Percentiles rank a stretch among this genome's conserved stretches.
phyloP scores from a whole-genome alignment of 2,797 vertebrate species.

The Smutsia gigantea region DNA sequence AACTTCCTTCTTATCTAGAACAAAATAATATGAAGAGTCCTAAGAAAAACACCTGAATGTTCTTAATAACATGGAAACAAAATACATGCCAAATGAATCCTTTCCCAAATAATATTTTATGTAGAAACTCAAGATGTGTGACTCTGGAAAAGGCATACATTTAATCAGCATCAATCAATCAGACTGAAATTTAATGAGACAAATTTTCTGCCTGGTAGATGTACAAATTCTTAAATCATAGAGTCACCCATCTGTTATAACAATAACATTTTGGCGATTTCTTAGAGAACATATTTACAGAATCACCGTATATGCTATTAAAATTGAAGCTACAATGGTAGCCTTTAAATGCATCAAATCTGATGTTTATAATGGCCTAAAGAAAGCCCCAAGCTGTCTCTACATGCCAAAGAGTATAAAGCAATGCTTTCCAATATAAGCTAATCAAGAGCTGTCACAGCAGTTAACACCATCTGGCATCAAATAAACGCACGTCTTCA shows the following conservation, averaged over 20 bases:
- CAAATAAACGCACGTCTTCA: background rate
- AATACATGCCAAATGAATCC: background rate
- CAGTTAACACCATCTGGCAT: background rate
- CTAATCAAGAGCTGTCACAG: constrained; percentile 36
- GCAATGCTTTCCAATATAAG: constrained; percentile 7
- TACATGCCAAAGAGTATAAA: background rate
- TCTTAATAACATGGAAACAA: constrained; percentile 31
- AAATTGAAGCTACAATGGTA: constrained; percentile 21
- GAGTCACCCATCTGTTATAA: constrained; percentile 59
- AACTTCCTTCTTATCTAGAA: background rate
- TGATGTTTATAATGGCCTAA: constrained; percentile 52
- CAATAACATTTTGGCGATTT: constrained; percentile 56
- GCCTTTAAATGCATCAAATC: constrained; percentile 45
- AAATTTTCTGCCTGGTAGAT: constrained; percentile 18
- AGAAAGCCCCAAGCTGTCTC: constrained; percentile 46
- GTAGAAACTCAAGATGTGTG: background rate
- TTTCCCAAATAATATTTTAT: constrained; percentile 11
- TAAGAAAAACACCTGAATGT: background rate
- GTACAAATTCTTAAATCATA: constrained; percentile 34
- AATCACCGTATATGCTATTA: constrained; percentile 12
- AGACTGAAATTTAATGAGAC: constrained; percentile 52
- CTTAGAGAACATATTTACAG: constrained; percentile 59
- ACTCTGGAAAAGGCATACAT: background rate
- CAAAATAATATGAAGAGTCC: constrained; percentile 11
- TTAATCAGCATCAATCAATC: background rate